Base-by-base conservation (phyloP, 2,888 invertebrate genomes). In the Chrysomela aeneicollis region DNA sequence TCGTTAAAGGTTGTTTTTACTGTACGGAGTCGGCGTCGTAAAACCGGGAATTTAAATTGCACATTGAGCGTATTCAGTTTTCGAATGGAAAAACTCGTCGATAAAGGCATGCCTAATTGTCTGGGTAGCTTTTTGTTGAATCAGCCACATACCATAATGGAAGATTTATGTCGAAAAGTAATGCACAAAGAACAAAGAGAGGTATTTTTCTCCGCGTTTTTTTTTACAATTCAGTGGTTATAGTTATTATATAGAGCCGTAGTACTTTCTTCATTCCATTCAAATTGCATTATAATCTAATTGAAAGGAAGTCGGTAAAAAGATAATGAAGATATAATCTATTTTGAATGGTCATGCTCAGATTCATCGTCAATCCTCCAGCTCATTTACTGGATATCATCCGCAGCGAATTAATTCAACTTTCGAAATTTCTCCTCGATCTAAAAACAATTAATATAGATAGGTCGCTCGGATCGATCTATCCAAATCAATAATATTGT, bases 341-440 rank as follows among this genome's bases (percentile, higher is more conserved):
- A 10, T 53, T 12, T 22, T 19, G 35, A 53, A 18, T 26, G 32
- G 18, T 32, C 32, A 22, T 32, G 10, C 30, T 18, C 52, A 12
- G 52, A 32, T 52, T 30, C 15, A 32, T 32, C 32, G 5, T 52
- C 32, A 10, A 49, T 49, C 15, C 9, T n/a, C 26, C 32, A n/a
- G 18, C 18, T 30, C 30, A 52, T 52, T 52, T 30, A 30, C 15
- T 17, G 30, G 30, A 26, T 32, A 52, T 52, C 32, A 52, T 52
- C 52, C 32, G 32, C 30, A 32, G 32, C 18, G 10, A 52, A 32
- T 52, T 10, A 52, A 15, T 12, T 22, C 37, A n/a, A 37, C 54
- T 54, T 37, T 54, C 37, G 32, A 35, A 54, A 54, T 54, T 54
- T 54, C 37, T 52, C 22, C 37, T 37, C 17, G 15, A 42, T 42